phyloP scores from a whole-genome alignment of 2,888 invertebrate species.

The Drosophila picticornis region DNA sequence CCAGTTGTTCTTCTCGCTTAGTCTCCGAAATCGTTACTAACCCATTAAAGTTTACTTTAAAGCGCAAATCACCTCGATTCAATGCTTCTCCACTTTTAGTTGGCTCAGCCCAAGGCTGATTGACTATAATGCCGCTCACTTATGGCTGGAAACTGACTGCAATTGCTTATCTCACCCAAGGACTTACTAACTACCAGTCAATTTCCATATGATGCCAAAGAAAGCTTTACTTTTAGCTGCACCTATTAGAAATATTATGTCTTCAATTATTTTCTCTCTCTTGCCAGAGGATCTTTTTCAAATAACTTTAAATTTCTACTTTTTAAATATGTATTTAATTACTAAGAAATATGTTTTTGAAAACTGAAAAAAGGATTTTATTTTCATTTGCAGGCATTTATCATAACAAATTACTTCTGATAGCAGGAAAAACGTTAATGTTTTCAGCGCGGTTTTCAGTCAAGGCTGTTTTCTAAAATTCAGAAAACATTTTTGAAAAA shows the following conservation, averaged over 20 bases:
- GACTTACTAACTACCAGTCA: neutral
- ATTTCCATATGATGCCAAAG: neutral
- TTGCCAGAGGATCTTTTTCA: neutral
- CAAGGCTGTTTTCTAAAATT: neutral
- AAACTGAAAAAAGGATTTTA: neutral
- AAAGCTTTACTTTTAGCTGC: too few species aligned
- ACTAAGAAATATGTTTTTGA: neutral
- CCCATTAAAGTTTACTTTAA: neutral
- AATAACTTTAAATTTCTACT: neutral
- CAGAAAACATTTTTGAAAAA: neutral
- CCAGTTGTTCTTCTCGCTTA: neutral
- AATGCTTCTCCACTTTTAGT: neutral
- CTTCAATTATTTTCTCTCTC: too few species aligned
- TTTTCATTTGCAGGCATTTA: neutral
- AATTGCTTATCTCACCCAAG: neutral
- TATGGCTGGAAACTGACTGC: neutral
- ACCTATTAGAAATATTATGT: too few species aligned
- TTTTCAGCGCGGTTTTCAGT: neutral
- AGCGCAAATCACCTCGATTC: neutral
- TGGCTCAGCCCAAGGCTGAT: neutral
- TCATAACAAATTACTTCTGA: neutral
- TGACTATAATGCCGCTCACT: slow-evolving; percentile 1
- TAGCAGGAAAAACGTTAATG: neutral
- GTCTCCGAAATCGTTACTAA: neutral
- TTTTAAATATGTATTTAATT: neutral